Base-by-base conservation (phyloP, 2,888 invertebrate genomes). In the Plebejus anna region DNA sequence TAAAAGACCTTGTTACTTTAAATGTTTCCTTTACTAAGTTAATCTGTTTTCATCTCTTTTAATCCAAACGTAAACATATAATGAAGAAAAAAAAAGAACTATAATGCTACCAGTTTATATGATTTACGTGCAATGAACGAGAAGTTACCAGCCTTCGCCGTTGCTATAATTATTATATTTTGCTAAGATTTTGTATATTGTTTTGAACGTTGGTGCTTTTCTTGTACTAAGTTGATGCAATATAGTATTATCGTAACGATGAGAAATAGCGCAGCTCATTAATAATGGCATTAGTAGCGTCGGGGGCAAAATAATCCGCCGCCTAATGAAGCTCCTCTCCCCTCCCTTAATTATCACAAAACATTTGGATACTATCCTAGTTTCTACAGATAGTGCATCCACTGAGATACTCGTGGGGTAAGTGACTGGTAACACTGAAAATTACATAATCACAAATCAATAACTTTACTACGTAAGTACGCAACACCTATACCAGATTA, bases 241-340 rank as follows among this genome's bases (percentile, higher is more conserved):
- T 32, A 32, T 36, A 66, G 13, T 16, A 16, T 32, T 66, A 66
- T 5, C 1, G 11, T 28, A 28, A 28, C 61, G 61, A 61, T 28
- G 61, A 61, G 61, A 61, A 61, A 66, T 32, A 13, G 32, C 66
- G 66, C 4, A 36, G 66, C 66, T 66, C 66, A 36, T 66, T 66
- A 66, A 66, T 66, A 66, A 66, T 36, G 16, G 66, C 32, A 66
- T 66, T 66, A 36, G 66, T 11, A 13, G 32, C 5, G 66, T 13
- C 4, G 4, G 55, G 16, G 55, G 55, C 11, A 22, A 9, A 5
- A 32, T 66, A 66, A 66, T 66, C 66, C 66, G 66, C 32, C 66
- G 66, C 11, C 66, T 66, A 36, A 66, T 66, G 32, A 66, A 66
- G 1, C 66, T 13, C 36, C 16, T 13, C 66, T 11, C 66, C 13